These are phyloP conservation scores for Chelonia mydas DNA, from an alignment of 2,797 vertebrate genomes.

Conservation along the genomic window DNA sequence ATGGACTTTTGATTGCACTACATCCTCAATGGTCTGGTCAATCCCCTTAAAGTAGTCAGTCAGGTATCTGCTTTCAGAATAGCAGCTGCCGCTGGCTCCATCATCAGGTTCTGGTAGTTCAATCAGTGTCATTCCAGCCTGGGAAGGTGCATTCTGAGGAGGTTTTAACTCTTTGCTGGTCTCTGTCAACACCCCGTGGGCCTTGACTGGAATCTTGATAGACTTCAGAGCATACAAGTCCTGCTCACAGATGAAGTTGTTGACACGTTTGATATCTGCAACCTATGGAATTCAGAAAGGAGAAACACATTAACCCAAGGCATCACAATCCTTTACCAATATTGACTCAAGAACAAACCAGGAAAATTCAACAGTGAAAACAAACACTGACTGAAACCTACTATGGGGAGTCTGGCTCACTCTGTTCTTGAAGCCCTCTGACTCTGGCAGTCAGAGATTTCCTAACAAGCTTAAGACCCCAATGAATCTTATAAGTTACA, in stretches of 20 bases:
- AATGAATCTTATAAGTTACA: neutral
- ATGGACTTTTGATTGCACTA: conserved; percentile 81
- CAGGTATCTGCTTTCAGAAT: conserved; percentile 68
- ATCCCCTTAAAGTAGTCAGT: conserved; percentile 89
- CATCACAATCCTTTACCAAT: fast-evolving
- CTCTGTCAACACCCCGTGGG: conserved; percentile 89
- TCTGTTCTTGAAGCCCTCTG: neutral
- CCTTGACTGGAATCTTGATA: conserved; percentile 92
- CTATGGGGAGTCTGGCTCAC: neutral
- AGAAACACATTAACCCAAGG: neutral
- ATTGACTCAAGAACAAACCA: neutral
- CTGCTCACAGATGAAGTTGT: conserved; percentile 94
- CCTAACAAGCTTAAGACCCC: neutral
- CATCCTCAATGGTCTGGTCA: conserved; percentile 88
- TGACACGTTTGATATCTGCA: conserved; percentile 92
- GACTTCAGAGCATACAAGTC: conserved; percentile 93
- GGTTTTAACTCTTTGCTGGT: conserved; percentile 55
- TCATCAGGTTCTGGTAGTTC: conserved; percentile 24
- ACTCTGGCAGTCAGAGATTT: neutral
- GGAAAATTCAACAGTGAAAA: neutral
- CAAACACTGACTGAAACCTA: neutral
- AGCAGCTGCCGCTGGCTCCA: fast-evolving
- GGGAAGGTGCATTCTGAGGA: neutral
- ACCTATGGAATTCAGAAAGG: conserved; percentile 83
- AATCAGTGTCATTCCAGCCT: neutral